A percentile compares a stretch with the other conserved stretches of the same genome.
Evolutionary conservation across 1,140 invertebrate species (phyloP).

Genomic region (Mactra quadrangularis): DNA sequence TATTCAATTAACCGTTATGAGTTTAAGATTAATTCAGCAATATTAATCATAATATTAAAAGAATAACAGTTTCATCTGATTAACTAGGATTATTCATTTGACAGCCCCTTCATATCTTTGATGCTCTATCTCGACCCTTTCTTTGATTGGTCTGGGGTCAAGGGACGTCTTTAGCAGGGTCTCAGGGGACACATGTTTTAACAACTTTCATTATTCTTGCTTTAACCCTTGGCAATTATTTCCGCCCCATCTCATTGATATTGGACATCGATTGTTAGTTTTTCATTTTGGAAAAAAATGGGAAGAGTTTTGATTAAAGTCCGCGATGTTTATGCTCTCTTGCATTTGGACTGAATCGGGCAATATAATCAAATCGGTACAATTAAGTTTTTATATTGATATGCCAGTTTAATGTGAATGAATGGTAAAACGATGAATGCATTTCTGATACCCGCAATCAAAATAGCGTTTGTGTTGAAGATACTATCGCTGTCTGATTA

Average conservation of each 20-base stretch:
- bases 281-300: slow-evolving; percentile 47
- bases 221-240: slow-evolving; percentile 63
- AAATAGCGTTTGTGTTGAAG: slow-evolving; percentile 54
- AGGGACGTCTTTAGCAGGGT: slow-evolving; percentile 26
- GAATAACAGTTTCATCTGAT: slow-evolving; percentile 8
- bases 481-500: slow-evolving; percentile 29
- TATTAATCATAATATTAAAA: slow-evolving; percentile 8
- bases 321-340: slow-evolving; percentile 15
- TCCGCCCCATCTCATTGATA: slow-evolving; percentile 40
- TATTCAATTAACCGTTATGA: too few relatives aligned
- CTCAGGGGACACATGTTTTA: slow-evolving; percentile 54
- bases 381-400: slow-evolving; percentile 59
- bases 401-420: slow-evolving; percentile 52
- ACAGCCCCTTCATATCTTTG: slow-evolving; percentile 34
- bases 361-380: slow-evolving; percentile 35
- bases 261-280: slow-evolving; percentile 39
- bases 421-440: slow-evolving; percentile 58
- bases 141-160: slow-evolving; percentile 58
- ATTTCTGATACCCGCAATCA: slow-evolving; percentile 42
- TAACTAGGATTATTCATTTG: slow-evolving; percentile 30
- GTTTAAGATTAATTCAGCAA: too few relatives aligned
- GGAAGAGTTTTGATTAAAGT: slow-evolving; percentile 44
- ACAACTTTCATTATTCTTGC: slow-evolving; percentile 56
- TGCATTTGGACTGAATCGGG: slow-evolving; percentile 7
- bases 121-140: neutral